A percentile compares a stretch with the other conserved stretches of the same genome.
Evolutionary conservation across 1,140 invertebrate species (phyloP).

Genomic region (Pseudomyrmex cubaensis): DNA sequence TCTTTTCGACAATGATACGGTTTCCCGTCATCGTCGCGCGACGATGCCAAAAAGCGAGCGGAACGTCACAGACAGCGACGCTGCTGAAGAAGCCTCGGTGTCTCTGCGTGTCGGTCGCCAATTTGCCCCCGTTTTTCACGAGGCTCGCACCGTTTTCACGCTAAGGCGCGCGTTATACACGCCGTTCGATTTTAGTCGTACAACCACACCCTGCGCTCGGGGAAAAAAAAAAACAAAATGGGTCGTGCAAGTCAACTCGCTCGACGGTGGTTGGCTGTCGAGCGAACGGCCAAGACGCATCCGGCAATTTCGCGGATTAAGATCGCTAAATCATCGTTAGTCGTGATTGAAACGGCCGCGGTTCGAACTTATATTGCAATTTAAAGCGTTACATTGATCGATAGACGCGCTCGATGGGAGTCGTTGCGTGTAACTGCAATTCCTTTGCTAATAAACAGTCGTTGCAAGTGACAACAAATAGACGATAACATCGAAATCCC

Average conservation of each 20-base stretch:
- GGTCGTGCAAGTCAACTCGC: constrained; percentile 4
- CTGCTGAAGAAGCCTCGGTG: not conserved
- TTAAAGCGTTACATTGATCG: not conserved
- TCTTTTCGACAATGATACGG: constrained; percentile 45
- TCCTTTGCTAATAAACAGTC: not conserved
- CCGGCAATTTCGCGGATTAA: constrained; percentile 27
- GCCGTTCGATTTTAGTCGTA: constrained; percentile 44
- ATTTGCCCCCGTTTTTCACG: constrained; percentile 56
- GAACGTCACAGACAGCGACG: not conserved
- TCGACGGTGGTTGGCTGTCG: not conserved
- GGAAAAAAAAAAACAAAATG: constrained; percentile 49
- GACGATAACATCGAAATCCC: not conserved
- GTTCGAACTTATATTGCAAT: not conserved
- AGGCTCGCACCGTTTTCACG: constrained; percentile 29
- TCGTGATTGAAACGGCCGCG: constrained; percentile 4
- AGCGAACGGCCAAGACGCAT: not conserved
- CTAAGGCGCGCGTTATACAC: constrained; percentile 15
- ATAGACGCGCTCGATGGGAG: not conserved
- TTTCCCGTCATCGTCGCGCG: not conserved
- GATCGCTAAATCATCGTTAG: not conserved
- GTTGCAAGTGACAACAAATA: not conserved
- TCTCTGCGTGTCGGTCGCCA: constrained; percentile 60
- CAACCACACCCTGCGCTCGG: constrained; percentile 55
- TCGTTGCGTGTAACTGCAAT: not conserved
- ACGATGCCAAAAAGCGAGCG: constrained; percentile 6